phyloP scores from a whole-genome alignment of 2,797 vertebrate species.

The Linurgus olivaceus region DNA sequence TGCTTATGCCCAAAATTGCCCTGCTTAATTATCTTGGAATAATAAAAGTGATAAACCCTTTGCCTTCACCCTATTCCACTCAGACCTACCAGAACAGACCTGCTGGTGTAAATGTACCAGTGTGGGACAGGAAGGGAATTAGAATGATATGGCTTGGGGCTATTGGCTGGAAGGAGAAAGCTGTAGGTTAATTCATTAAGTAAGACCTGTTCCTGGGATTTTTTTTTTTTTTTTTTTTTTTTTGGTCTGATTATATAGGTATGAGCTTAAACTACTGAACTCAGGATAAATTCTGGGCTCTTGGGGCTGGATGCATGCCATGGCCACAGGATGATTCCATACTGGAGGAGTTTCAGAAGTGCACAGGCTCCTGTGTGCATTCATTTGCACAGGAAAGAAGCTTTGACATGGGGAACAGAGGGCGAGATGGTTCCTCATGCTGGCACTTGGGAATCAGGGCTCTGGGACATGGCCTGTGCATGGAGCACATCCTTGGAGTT shows the following conservation, averaged over 20 bases:
- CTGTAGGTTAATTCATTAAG: background rate
- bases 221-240: background rate
- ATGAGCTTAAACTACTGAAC: slow-evolving; percentile 30
- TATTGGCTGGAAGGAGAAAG: slow-evolving; percentile 16
- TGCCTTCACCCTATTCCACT: background rate
- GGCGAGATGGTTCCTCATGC: fast-evolving
- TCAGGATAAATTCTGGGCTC: background rate
- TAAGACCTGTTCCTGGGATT: background rate
- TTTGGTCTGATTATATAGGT: background rate
- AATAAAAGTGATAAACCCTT: slow-evolving; percentile 18
- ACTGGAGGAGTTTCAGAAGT: background rate
- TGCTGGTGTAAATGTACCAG: background rate
- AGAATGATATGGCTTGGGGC: background rate
- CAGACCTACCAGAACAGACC: background rate
- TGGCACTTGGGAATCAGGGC: background rate
- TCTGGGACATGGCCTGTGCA: background rate
- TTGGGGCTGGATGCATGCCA: background rate
- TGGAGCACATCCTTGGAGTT: background rate
- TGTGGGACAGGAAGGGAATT: slow-evolving; percentile 28
- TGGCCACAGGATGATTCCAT: background rate
- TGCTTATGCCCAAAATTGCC: background rate
- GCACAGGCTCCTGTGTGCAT: fast-evolving
- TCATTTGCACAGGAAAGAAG: background rate
- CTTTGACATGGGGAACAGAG: background rate
- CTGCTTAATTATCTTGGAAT: slow-evolving; percentile 30